These are phyloP conservation scores for Pemphredon lugubris DNA, from an alignment of 2,888 invertebrate species.

Conservation along the genomic window DNA sequence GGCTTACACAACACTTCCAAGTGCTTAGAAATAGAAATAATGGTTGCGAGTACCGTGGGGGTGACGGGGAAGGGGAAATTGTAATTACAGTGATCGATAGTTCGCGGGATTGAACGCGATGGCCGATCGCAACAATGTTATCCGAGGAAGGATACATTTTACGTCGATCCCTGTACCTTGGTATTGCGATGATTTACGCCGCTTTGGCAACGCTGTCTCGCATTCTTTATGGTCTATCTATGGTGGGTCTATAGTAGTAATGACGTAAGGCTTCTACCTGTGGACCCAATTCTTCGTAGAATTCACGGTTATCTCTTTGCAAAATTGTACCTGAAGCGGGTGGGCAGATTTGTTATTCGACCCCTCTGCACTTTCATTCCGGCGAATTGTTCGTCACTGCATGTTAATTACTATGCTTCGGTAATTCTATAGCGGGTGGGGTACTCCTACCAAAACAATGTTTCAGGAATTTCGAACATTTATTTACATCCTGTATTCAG, in stretches of 20 bases:
- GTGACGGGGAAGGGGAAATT: no score
- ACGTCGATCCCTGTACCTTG: slow-evolving; percentile 42
- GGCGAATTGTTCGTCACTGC: background rate
- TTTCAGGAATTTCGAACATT: no score
- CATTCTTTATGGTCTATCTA: slow-evolving; percentile 75
- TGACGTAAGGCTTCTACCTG: slow-evolving; percentile 79
- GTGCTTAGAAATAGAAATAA: no score
- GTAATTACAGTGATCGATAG: no score
- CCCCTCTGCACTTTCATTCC: background rate
- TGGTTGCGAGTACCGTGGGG: no score
- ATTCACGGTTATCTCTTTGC: slow-evolving; percentile 22
- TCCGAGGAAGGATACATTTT: slow-evolving; percentile 23
- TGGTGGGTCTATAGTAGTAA: slow-evolving; percentile 69
- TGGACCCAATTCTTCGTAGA: slow-evolving; percentile 73
- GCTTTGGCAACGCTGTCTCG: slow-evolving; percentile 72
- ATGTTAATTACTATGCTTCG: no score
- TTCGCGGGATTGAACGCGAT: background rate
- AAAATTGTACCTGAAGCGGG: background rate
- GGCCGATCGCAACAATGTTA: background rate
- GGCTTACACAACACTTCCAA: no score
- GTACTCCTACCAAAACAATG: no score
- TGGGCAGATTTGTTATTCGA: background rate
- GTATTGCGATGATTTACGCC: slow-evolving; percentile 59
- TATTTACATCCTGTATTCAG: no score
- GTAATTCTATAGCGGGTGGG: no score